Evolutionary conservation across 2,113 vertebrate species (phyloP).

Genomic region (Vulpes vulpes): DNA sequence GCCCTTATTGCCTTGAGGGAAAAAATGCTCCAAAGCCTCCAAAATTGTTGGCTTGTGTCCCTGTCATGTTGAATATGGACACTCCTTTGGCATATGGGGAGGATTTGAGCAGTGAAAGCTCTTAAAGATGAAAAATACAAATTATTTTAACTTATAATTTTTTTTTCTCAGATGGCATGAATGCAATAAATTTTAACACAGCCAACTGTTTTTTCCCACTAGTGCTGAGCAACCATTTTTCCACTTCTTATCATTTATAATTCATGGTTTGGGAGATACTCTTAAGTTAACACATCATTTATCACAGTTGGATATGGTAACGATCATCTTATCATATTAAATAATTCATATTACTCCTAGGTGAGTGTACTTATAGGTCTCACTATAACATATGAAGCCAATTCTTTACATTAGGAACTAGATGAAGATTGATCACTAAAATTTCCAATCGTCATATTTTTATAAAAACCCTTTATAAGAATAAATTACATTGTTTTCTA

Average conservation of each 20-base stretch:
- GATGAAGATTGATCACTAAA: background rate
- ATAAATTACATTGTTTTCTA: background rate
- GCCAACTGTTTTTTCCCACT: background rate
- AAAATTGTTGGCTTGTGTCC: background rate
- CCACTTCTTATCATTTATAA: slow-evolving; percentile 29
- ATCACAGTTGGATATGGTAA: background rate
- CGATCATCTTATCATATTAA: slow-evolving; percentile 40
- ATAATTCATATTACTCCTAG: background rate
- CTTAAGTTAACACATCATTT: slow-evolving; percentile 24
- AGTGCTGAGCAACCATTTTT: background rate
- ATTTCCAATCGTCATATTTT: background rate
- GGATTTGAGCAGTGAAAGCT: background rate
- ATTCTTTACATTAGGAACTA: background rate
- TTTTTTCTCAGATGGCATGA: background rate
- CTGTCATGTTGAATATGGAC: background rate
- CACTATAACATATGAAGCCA: background rate
- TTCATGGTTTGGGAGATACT: background rate
- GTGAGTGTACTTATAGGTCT: background rate
- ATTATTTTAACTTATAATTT: background rate
- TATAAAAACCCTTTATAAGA: background rate
- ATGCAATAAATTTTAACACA: background rate
- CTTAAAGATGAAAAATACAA: background rate
- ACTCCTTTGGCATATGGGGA: background rate
- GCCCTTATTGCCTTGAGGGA: background rate
- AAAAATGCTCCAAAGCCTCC: background rate